Conservation (phyloP, 1,140 invertebrate genomes). For the Drosophila mauritiana region DNA sequence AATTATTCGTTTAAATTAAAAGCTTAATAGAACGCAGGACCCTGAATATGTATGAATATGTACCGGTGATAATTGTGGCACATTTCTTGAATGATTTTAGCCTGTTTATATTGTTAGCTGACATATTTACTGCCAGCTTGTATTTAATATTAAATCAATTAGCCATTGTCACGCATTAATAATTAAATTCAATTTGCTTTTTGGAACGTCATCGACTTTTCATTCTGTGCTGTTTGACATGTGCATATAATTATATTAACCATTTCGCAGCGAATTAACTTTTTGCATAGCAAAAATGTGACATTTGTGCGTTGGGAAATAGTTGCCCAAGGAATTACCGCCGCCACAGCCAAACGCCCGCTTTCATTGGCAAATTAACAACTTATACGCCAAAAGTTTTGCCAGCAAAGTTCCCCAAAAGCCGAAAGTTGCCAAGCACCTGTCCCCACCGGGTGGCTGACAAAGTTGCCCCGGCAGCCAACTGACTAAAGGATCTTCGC, state of each 20-base stretch:
- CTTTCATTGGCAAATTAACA: slow-evolving; percentile 80
- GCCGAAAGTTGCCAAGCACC: slow-evolving; percentile 63
- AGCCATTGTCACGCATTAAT: slow-evolving; percentile 27
- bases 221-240: slow-evolving; percentile 10
- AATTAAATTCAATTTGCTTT: slow-evolving; percentile 30
- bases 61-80: slow-evolving; percentile 15
- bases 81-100: slow-evolving; percentile 12
- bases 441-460: slow-evolving; percentile 51
- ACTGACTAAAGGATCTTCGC: background rate
- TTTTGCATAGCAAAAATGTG: slow-evolving; percentile 18
- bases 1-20: slow-evolving; percentile 29
- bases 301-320: slow-evolving; percentile 15
- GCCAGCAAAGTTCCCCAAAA: slow-evolving; percentile 53
- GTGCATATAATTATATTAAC: slow-evolving; percentile 17
- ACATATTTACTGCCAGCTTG: slow-evolving; percentile 20
- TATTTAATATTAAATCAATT: slow-evolving; percentile 38
- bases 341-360: slow-evolving; percentile 65
- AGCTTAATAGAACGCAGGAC: slow-evolving; percentile 13
- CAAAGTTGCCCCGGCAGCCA: slow-evolving; percentile 58
- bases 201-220: background rate
- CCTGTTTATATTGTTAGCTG: background rate
- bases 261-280: slow-evolving; percentile 3
- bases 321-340: slow-evolving; percentile 41
- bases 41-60: slow-evolving; percentile 30
- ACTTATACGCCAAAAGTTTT: slow-evolving; percentile 77